These are phyloP conservation scores for Eupithecia insigniata DNA, from an alignment of 2,888 invertebrate species.

Conservation along the genomic window DNA sequence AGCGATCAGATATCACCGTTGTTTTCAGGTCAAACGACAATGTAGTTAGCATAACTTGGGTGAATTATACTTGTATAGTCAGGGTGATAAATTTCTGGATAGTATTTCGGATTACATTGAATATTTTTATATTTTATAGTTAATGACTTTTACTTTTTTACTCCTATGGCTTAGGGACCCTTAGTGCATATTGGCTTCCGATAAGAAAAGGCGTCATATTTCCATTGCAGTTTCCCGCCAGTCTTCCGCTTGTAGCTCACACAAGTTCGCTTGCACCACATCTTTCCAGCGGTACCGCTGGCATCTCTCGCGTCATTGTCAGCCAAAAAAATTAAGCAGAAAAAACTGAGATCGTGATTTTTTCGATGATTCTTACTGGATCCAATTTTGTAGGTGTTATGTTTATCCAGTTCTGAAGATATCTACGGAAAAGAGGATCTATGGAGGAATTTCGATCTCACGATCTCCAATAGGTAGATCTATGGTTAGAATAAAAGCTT, in stretches of 20 bases:
- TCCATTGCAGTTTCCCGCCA: not conserved
- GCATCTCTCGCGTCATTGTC: not conserved
- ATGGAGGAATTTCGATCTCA: not conserved
- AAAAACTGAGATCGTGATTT: not conserved
- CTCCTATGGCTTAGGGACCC: not conserved
- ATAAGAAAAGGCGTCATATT: not conserved
- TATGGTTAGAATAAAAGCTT: not conserved
- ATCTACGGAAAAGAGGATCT: too few relatives aligned
- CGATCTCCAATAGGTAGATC: not conserved
- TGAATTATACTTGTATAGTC: conserved; percentile 38
- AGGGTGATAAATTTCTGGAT: conserved; percentile 23
- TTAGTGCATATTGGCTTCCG: not conserved
- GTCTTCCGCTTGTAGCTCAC: not conserved
- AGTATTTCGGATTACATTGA: not conserved
- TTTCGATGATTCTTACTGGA: not conserved
- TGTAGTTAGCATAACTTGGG: conserved; percentile 53
- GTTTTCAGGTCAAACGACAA: conserved; percentile 57
- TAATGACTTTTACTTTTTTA: not conserved
- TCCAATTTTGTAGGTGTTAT: not conserved
- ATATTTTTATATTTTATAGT: not conserved
- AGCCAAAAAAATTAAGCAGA: not conserved
- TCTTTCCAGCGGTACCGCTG: not conserved
- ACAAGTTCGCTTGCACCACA: not conserved
- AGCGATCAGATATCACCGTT: conserved; percentile 59
- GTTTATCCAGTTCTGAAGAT: too few relatives aligned